These are phyloP conservation scores for Balearica regulorum DNA, from an alignment of 2,797 vertebrate species.

Conservation along the genomic window DNA sequence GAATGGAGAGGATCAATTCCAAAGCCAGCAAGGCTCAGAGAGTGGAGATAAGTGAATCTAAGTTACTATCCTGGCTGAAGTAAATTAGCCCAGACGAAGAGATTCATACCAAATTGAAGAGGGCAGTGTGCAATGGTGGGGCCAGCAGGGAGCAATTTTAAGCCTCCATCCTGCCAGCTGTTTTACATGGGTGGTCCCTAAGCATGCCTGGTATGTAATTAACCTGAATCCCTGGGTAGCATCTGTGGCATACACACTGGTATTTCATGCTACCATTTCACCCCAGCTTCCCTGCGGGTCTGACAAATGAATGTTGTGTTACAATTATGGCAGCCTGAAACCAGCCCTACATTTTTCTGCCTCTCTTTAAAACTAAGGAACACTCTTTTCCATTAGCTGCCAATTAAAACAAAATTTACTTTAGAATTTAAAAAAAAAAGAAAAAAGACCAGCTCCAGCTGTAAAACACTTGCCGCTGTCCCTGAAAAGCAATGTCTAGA, in stretches of 20 bases:
- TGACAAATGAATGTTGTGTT: conserved; percentile 26
- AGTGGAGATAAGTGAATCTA: background rate
- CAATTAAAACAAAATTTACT: conserved; percentile 1
- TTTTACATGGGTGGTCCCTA: conserved; percentile 39
- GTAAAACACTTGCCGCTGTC: background rate
- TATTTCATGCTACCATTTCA: background rate
- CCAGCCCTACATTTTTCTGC: background rate
- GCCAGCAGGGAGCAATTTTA: conserved; percentile 30
- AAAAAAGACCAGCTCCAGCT: background rate
- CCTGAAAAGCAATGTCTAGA: background rate
- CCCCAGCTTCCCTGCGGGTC: background rate
- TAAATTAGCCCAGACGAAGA: background rate
- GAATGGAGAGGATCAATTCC: background rate
- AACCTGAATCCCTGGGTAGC: conserved; percentile 36
- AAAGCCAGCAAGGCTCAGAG: background rate
- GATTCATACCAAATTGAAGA: background rate
- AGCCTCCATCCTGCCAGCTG: conserved; percentile 23
- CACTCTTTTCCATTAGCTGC: background rate
- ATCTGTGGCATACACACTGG: background rate
- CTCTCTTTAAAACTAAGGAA: background rate
- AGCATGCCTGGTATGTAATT: conserved; percentile 26
- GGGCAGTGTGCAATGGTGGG: background rate
- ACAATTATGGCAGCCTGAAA: background rate
- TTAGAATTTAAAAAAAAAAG: background rate
- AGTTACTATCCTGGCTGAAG: background rate